phyloP scores from a whole-genome alignment of 2,888 invertebrate species.

The Meandrusa payeni region DNA sequence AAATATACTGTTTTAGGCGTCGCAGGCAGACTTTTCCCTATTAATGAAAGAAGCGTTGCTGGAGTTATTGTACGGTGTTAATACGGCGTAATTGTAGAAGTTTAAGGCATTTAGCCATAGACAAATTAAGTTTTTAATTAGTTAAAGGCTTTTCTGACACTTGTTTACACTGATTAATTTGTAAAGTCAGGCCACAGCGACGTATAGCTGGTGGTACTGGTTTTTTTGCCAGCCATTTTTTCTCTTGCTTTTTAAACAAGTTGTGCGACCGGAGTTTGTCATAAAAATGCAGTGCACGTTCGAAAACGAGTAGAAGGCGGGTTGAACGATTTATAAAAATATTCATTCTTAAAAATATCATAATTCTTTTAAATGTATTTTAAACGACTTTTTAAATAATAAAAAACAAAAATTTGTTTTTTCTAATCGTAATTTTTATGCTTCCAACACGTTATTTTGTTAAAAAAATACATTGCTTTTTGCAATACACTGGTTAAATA shows the following conservation, averaged over 20 bases:
- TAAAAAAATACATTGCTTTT: too few species aligned
- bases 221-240: constrained; percentile 50
- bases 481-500: too few species aligned
- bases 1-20: too few species aligned
- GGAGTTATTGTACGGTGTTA: too few species aligned
- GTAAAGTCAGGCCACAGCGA: constrained; percentile 16
- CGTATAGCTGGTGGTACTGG: constrained; percentile 36
- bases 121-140: neutral
- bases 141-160: constrained; percentile 31
- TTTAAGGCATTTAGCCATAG: neutral
- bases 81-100: too few species aligned
- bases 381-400: neutral
- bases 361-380: too few species aligned
- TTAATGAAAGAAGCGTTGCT: too few species aligned
- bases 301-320: constrained; percentile 31
- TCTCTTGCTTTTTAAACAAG: constrained; percentile 45
- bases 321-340: constrained; percentile 15
- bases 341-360: constrained; percentile 2
- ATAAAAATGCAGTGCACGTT: constrained; percentile 54
- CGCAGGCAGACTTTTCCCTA: too few species aligned
- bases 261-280: constrained; percentile 46
- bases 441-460: too few species aligned
- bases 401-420: constrained; percentile 38
- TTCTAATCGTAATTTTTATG: too few species aligned
- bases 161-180: constrained; percentile 33